Percentiles rank a stretch among this genome's conserved stretches.
These are phyloP conservation scores for Ormyrus nitidulus DNA, from an alignment of 2,888 invertebrate species.

Conservation along the genomic window DNA sequence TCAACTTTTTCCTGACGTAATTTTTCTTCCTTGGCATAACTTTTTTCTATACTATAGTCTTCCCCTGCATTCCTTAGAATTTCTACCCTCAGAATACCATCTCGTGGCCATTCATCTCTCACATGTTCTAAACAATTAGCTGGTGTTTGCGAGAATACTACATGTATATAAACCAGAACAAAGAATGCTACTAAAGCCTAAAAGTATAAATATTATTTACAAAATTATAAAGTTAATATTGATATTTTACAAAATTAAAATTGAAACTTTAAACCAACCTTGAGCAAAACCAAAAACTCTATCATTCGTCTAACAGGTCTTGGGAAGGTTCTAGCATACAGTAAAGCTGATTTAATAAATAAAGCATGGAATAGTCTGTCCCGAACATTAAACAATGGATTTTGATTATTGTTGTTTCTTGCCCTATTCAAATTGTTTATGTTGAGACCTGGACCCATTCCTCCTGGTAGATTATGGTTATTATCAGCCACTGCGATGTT, in stretches of 20 bases:
- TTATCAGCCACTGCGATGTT: slow-evolving; percentile 66
- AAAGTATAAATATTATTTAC: slow-evolving; percentile 73
- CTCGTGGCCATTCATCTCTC: slow-evolving; percentile 93
- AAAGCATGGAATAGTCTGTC: slow-evolving; percentile 96
- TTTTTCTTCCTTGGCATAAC: slow-evolving; percentile 88
- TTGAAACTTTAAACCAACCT: slow-evolving; percentile 77
- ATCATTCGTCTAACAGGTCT: slow-evolving; percentile 87
- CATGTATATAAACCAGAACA: slow-evolving; percentile 95
- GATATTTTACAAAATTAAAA: not conserved
- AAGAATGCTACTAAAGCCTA: slow-evolving; percentile 91
- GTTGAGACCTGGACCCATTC: slow-evolving; percentile 65
- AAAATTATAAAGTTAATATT: slow-evolving; percentile 16
- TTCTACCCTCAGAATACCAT: slow-evolving; percentile 95
- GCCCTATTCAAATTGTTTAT: slow-evolving; percentile 65
- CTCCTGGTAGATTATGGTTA: slow-evolving; percentile 64
- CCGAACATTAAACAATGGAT: slow-evolving; percentile 89
- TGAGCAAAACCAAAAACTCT: slow-evolving; percentile 88
- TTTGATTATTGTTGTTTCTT: slow-evolving; percentile 78
- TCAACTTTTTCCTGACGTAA: slow-evolving; percentile 82
- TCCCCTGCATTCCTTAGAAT: slow-evolving; percentile 84
- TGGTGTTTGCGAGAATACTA: slow-evolving; percentile 93
- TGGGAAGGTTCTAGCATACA: slow-evolving; percentile 94
- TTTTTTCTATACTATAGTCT: slow-evolving; percentile 87
- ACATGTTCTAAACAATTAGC: slow-evolving; percentile 94
- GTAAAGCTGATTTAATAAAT: slow-evolving; percentile 93